phyloP scores from a whole-genome alignment of 2,113 vertebrate species.

The Ceuthmochares aereus region DNA sequence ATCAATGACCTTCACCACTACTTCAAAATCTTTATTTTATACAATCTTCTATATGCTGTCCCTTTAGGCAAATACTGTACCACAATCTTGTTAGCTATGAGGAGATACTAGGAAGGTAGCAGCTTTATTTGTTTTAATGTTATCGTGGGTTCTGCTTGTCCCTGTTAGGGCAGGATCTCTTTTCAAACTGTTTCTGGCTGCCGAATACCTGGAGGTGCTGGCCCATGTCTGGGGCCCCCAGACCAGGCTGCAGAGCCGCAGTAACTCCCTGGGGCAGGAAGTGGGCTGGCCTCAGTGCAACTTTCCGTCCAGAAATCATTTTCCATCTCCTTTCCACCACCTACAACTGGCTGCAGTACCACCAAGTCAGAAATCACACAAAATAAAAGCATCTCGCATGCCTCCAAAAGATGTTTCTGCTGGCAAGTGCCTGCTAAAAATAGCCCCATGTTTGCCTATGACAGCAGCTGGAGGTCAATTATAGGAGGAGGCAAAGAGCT shows the following conservation, averaged over 20 bases:
- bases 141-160: background rate
- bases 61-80: background rate
- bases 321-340: constrained; percentile 4
- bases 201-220: background rate
- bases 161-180: background rate
- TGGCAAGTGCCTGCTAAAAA: constrained; percentile 29
- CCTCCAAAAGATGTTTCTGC: background rate
- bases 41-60: background rate
- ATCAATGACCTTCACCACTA: background rate
- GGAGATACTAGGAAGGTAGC: background rate
- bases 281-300: background rate
- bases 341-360: background rate
- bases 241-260: background rate
- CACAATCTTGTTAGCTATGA: background rate
- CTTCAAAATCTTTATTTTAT: background rate
- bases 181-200: fast-evolving
- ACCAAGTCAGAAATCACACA: background rate
- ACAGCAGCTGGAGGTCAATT: constrained; percentile 4
- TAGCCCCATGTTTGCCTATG: background rate
- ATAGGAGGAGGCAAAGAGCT: background rate
- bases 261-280: constrained; percentile 13
- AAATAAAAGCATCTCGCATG: background rate
- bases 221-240: fast-evolving
- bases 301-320: constrained; percentile 58
- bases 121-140: background rate